Evolutionary conservation across 2,113 vertebrate species (phyloP), one percentile per base, ranked within the genome.

Genomic region (Mystacornis crossleyi): DNA sequence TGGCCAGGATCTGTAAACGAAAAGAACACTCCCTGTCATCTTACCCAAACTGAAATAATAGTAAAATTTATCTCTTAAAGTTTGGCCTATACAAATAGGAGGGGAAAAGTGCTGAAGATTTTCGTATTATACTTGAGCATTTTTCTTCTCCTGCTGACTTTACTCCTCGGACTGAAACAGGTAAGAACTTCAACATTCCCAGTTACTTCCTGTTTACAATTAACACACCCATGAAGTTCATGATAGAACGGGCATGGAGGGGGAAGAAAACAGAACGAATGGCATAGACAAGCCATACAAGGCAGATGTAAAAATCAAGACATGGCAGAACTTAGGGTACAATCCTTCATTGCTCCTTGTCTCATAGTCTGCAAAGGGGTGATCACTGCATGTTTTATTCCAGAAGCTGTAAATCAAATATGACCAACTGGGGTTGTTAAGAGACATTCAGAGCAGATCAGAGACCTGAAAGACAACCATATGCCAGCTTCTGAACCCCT

Each of bases 1-100:
- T 99, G 99, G 99, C 99, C 99, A 99, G 99, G 99, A 99, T 99
- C 99, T 99, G 95, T 82, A 96, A 97, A 90, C 18, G 15, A 74
- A 78, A 89, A 81, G 9, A 79, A 89, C 7, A 29, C 51, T 67
- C 29, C 42, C 26, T 19, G 45, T 61, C n/a, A 91, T 15, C 23
- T 66, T 70, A 74, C 31, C n/a, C 38, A 70, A 85, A 66, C 34
- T 43, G 53, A 81, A 93, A 50, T 34, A 87, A 42, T 33, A 78
- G 25, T 38, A 60, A 16, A 70, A 71, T 14, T 72, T 50, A 79
- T 47, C 34, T 89, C 57, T 21, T 40, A 64, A 86, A 57, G 36
- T 21, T 72, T 67, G 42, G 42, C 34, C 55, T 65, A 36, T 8
- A 61, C 0, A 4, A 79, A 66, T 4, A n/a, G 12, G 21, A 78